A percentile compares a stretch with the other conserved stretches of the same genome.
Evolutionary conservation across 2,113 vertebrate species (phyloP).

Genomic region (Paramormyrops kingsleyae): DNA sequence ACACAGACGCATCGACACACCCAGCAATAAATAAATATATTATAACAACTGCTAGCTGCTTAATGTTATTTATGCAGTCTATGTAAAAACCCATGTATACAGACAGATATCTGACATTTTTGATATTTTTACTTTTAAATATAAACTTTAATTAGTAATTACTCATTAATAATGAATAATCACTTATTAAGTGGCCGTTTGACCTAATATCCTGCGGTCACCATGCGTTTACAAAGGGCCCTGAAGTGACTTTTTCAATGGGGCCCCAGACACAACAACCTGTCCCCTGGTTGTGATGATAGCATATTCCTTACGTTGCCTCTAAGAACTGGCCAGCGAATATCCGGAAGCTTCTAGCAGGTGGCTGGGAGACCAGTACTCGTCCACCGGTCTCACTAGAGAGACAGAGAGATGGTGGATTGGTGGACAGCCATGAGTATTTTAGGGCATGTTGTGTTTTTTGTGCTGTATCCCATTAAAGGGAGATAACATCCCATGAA

Average conservation of each 20-base stretch:
- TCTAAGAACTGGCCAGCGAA: not conserved
- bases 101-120: not conserved
- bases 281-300: not conserved
- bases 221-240: not conserved
- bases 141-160: not conserved
- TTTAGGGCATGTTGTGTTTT: not conserved
- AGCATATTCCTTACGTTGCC: not conserved
- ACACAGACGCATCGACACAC: not conserved
- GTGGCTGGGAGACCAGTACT: not conserved
- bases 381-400: not conserved
- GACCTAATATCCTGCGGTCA: not conserved
- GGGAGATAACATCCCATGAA: not conserved
- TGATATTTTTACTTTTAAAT: not conserved
- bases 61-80: not conserved
- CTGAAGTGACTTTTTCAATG: not conserved
- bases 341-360: not conserved
- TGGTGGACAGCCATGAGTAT: not conserved
- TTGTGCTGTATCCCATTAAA: not conserved
- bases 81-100: not conserved
- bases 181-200: not conserved
- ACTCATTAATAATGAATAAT: not conserved
- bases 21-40: not conserved
- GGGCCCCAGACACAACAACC: not conserved
- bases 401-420: not conserved
- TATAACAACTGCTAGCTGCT: not conserved